Evolutionary conservation across 1,140 invertebrate species (phyloP).

Genomic region (Drosophila elegans): DNA sequence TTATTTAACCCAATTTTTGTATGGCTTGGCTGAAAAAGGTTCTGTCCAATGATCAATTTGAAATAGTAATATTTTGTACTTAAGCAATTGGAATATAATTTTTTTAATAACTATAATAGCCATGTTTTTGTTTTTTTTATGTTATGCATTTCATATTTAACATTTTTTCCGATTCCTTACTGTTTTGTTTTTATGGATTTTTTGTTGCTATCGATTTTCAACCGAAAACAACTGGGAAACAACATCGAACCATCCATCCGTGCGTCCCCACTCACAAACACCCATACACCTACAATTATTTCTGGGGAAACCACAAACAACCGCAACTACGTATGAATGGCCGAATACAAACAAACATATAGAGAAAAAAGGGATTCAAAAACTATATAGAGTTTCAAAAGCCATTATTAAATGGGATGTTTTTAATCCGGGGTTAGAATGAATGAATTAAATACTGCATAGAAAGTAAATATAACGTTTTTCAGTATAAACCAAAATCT

Average conservation of each 20-base stretch:
- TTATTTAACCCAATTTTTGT: too few species aligned
- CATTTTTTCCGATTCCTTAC: slow-evolving; percentile 10
- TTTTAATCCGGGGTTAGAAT: neutral
- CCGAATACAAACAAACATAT: slow-evolving; percentile 17
- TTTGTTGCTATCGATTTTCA: slow-evolving; percentile 66
- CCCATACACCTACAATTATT: slow-evolving; percentile 54
- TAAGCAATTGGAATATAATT: too few species aligned
- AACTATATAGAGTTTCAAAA: neutral
- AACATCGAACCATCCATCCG: slow-evolving; percentile 58
- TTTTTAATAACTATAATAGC: too few species aligned
- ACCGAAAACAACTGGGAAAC: slow-evolving; percentile 55
- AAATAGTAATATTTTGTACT: too few species aligned
- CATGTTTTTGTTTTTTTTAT: neutral
- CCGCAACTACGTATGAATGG: slow-evolving; percentile 45
- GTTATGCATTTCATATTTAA: neutral
- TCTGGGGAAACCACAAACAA: slow-evolving; percentile 54
- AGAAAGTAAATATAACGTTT: too few species aligned
- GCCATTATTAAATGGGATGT: neutral
- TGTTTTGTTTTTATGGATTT: slow-evolving; percentile 44
- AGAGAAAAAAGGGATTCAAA: slow-evolving; percentile 13
- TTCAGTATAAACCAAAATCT: too few species aligned
- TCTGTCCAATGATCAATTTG: too few species aligned
- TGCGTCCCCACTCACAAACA: slow-evolving; percentile 34
- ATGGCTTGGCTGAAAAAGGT: too few species aligned
- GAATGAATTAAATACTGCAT: too few species aligned